Conservation (phyloP, 2,797 vertebrate genomes). For the Eulemur mongoz region DNA sequence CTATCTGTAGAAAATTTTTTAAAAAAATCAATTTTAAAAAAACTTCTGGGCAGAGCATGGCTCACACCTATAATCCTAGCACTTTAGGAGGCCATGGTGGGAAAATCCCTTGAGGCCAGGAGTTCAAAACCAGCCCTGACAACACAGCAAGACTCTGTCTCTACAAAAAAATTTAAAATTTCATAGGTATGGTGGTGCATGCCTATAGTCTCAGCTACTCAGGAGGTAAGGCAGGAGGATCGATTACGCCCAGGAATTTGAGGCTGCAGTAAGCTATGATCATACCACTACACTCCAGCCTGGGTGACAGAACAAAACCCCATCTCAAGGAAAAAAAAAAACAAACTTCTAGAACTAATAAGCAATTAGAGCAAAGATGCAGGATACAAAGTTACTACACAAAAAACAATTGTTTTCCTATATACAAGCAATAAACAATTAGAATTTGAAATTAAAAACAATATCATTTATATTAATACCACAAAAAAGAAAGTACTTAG, state of each 20-base stretch:
- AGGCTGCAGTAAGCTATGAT: too few relatives aligned
- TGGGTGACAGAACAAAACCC: too few relatives aligned
- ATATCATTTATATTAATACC: too few relatives aligned
- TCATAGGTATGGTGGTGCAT: not conserved
- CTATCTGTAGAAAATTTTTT: not conserved
- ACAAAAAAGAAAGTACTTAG: too few relatives aligned
- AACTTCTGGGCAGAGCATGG: not conserved
- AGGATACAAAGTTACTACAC: not conserved
- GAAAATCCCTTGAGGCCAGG: not conserved
- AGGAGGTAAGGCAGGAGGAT: not conserved
- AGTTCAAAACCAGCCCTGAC: not conserved
- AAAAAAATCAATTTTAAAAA: not conserved
- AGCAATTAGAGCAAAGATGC: not conserved
- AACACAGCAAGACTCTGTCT: not conserved
- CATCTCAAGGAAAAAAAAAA: not conserved
- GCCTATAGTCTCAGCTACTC: not conserved
- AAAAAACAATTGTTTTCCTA: not conserved
- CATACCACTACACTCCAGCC: too few relatives aligned
- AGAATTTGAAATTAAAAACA: constrained; percentile 18
- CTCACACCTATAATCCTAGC: too few relatives aligned
- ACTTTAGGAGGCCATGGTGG: not conserved
- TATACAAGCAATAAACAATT: not conserved
- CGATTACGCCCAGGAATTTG: too few relatives aligned
- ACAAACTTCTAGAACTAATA: not conserved
- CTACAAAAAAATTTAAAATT: not conserved